These are phyloP conservation scores for Acrobasis suavella DNA, from an alignment of 2,888 invertebrate species.

Conservation along the genomic window DNA sequence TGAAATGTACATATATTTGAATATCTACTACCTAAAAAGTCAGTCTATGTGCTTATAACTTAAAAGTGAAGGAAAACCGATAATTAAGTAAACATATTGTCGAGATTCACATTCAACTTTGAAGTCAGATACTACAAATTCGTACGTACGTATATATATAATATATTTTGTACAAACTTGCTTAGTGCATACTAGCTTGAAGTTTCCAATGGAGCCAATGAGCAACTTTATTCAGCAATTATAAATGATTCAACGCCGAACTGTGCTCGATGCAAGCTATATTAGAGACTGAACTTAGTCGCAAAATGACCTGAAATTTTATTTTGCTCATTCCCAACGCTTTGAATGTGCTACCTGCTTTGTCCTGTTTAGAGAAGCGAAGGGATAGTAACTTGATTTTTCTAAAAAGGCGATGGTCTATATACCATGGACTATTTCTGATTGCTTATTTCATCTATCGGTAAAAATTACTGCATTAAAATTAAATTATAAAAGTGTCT, in stretches of 20 bases:
- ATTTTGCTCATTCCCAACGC: not conserved
- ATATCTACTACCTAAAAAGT: not conserved
- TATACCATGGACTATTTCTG: no score
- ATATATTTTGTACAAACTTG: conserved; percentile 9
- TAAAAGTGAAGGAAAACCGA: not conserved
- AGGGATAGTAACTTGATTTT: no score
- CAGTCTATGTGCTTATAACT: not conserved
- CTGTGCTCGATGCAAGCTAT: not conserved
- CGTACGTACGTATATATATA: not conserved
- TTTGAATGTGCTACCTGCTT: not conserved
- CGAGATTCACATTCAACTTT: not conserved
- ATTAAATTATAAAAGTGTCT: no score
- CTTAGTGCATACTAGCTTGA: conserved; percentile 6
- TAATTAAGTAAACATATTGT: not conserved
- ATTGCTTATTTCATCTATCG: no score
- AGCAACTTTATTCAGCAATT: conserved; percentile 22
- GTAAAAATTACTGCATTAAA: no score
- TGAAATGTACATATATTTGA: no score
- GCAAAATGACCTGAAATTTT: not conserved
- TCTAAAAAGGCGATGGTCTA: no score
- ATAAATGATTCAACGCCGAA: conserved; percentile 23
- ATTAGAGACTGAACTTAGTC: not conserved
- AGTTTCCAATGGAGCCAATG: conserved; percentile 19
- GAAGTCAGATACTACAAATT: conserved; percentile 2
- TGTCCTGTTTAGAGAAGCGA: not conserved